Percentiles rank a stretch among this genome's conserved stretches.
phyloP scores from a whole-genome alignment of 2,797 vertebrate species.

The Gobionotothen gibberifrons region DNA sequence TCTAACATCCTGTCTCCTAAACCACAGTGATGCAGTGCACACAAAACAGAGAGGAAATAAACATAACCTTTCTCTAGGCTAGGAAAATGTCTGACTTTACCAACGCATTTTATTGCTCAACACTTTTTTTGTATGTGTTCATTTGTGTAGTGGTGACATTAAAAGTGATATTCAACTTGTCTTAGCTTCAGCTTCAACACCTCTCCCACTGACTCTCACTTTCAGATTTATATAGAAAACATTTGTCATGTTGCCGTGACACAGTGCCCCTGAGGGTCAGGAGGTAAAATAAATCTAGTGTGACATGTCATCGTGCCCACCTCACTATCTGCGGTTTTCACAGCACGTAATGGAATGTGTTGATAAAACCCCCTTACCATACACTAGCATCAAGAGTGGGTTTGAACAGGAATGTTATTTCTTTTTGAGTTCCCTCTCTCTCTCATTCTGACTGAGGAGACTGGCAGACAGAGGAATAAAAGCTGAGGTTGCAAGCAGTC shows the following conservation, averaged over 20 bases:
- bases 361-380: constrained; percentile 2
- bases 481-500: constrained; percentile 31
- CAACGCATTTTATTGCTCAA: constrained; percentile 36
- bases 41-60: constrained; percentile 48
- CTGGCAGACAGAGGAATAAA: constrained; percentile 27
- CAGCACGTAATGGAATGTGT: constrained; percentile 22
- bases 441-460: constrained; percentile 7
- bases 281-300: constrained; percentile 14
- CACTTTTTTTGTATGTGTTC: constrained; percentile 2
- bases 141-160: constrained; percentile 14
- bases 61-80: constrained; percentile 46
- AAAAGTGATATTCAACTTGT: constrained; percentile 16
- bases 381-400: background rate
- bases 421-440: constrained; percentile 16
- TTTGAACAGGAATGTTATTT: constrained; percentile 7
- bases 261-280: background rate
- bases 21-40: constrained; percentile 55
- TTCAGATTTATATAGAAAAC: constrained; percentile 47
- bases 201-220: constrained; percentile 57
- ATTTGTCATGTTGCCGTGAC: background rate
- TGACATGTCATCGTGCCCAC: constrained; percentile 18
- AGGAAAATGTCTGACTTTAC: constrained; percentile 62
- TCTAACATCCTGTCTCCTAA: constrained; percentile 63
- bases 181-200: background rate
- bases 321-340: constrained; percentile 38